Base-by-base conservation (phyloP, 2,797 vertebrate species). In the Squalus acanthias region DNA sequence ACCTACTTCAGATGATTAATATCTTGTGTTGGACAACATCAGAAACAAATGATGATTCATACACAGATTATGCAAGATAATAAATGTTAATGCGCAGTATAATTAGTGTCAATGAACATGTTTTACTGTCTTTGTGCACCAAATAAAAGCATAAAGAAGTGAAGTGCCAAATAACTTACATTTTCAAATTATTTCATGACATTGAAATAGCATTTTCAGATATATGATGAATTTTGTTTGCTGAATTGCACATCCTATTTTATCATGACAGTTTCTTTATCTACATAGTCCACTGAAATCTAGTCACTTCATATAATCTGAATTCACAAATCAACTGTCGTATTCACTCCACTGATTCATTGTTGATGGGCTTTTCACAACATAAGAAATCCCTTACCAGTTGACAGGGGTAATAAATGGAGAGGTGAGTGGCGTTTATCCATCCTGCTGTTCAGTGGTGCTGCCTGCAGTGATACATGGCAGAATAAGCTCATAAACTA, bases 271-370 rank as follows among this genome's bases (percentile, higher is more conserved):
- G 98, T 98, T 98, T 98, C 98, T 98, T 98, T 98, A 98, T 98
- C 98, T 98, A 97, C 97, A 97, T 97, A 97, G 98, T 97, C 98
- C 98, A 97, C 97, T 98, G 98, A 98, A 98, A 98, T 98, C 96
- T 97, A 98, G 98, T 99, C 98, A 98, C 98, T 99, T 99, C 98
- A 98, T 98, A 98, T 99, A 98, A 98, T 98, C 98, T 98, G 97
- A 98, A 98, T 98, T 98, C 98, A 98, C 99, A 99, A 99, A 99
- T 99, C 98, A 99, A 98, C 98, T 98, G 97, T 97, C 97, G 97
- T 98, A 97, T 98, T 98, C 98, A 97, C 98, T 98, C 98, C 98
- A 98, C 97, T 97, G 98, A 98, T 98, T 98, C 97, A 98, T 98
- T 97, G 98, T 98, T 98, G 98, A 98, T 98, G 98, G 98, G 98